Evolutionary conservation across 2,113 vertebrate genomes (phyloP).

Genomic region (Pao palembangensis): DNA sequence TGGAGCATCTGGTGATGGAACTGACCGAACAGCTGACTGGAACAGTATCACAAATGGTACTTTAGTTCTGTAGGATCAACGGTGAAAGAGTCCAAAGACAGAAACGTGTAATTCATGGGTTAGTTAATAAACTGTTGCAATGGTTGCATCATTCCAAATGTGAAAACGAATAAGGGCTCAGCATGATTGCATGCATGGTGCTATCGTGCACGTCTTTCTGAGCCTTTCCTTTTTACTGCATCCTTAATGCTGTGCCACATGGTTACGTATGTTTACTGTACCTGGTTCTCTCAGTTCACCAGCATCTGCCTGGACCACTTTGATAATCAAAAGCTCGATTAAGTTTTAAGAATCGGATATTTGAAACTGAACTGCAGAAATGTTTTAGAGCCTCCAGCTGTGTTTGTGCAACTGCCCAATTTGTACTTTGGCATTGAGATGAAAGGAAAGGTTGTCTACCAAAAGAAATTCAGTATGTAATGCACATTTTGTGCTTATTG

Average conservation of each 20-base stretch:
- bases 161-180: too few relatives aligned
- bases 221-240: constrained; percentile 6
- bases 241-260: background rate
- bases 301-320: constrained; percentile 32
- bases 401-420: constrained; percentile 24
- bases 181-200: background rate
- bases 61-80: background rate
- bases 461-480: constrained; percentile 1
- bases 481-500: constrained; percentile 15
- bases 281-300: constrained; percentile 15
- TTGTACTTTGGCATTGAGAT: constrained; percentile 27
- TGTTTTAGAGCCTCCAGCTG: constrained; percentile 16
- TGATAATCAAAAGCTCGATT: constrained; percentile 14
- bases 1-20: too few relatives aligned
- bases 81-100: background rate
- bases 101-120: too few relatives aligned
- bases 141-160: too few relatives aligned
- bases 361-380: background rate
- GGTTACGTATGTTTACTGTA: constrained; percentile 7
- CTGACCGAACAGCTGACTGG: too few relatives aligned
- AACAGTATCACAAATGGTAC: too few relatives aligned
- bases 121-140: too few relatives aligned
- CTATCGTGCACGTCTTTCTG: background rate
- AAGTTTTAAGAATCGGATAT: constrained; percentile 31
- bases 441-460: constrained; percentile 39